Evolutionary conservation across 2,888 invertebrate species (phyloP).

Genomic region (Tipula lateralis): DNA sequence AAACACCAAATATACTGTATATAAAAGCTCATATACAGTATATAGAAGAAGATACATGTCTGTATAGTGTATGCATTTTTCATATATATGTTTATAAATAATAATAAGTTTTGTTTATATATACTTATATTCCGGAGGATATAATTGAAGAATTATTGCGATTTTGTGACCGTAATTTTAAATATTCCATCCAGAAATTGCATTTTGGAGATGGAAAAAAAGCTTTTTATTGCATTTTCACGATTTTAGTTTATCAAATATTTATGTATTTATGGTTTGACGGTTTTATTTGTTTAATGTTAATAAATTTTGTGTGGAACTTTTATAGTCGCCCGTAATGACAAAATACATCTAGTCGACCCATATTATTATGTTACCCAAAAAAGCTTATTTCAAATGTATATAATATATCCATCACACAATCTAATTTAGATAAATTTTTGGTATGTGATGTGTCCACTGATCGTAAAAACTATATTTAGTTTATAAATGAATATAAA

Average conservation of each 20-base stretch:
- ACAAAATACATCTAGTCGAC: no score
- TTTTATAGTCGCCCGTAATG: no score
- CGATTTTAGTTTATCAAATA: not conserved
- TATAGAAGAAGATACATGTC: not conserved
- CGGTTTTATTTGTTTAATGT: not conserved
- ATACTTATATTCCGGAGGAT: not conserved
- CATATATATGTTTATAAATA: constrained; percentile 12
- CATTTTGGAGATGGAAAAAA: not conserved
- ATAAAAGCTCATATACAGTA: not conserved
- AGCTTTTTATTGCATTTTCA: not conserved
- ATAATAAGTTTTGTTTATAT: not conserved
- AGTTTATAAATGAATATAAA: no score
- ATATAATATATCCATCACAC: no score
- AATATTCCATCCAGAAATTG: not conserved
- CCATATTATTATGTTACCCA: no score
- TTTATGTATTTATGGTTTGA: not conserved
- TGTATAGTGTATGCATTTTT: not conserved
- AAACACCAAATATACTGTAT: not conserved
- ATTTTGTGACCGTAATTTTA: constrained; percentile 11
- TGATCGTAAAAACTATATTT: no score
- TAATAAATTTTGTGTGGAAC: not conserved
- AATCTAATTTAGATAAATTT: no score
- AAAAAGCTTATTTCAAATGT: no score
- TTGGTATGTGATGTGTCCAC: no score
- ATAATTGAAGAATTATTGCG: not conserved